Conservation (phyloP, 2,888 invertebrate genomes). For the Dendrolimus houi region DNA sequence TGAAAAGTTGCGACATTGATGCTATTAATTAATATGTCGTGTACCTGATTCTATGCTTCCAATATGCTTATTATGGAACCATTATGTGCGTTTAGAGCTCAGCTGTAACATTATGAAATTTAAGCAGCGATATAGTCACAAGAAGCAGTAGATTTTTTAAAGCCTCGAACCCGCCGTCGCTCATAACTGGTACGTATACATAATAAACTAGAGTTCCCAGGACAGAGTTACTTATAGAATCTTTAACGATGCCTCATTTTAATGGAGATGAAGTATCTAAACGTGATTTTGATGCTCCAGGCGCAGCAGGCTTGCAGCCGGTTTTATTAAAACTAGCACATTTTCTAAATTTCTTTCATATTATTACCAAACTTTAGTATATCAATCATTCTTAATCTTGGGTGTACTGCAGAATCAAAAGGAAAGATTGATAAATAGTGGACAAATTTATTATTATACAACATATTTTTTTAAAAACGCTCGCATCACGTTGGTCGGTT, state of each 20-base stretch:
- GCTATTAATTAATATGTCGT: too few species aligned
- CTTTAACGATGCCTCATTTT: slow-evolving; percentile 27
- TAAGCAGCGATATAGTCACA: too few species aligned
- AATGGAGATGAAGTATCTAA: slow-evolving; percentile 13
- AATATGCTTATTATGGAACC: too few species aligned
- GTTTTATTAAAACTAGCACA: not conserved
- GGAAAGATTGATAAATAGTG: too few species aligned
- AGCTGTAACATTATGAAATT: too few species aligned
- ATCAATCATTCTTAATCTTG: not conserved
- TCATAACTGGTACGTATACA: slow-evolving; percentile 9
- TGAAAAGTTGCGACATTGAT: too few species aligned
- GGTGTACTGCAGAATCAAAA: not conserved
- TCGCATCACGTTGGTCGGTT: not conserved
- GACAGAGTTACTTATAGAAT: slow-evolving; percentile 29
- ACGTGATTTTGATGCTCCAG: not conserved
- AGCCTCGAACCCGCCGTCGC: not conserved
- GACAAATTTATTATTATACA: too few species aligned
- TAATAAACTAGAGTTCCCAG: slow-evolving; percentile 16
- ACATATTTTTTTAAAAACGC: too few species aligned
- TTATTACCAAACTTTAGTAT: not conserved
- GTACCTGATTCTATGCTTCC: too few species aligned
- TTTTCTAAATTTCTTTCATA: too few species aligned
- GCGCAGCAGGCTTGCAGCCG: not conserved
- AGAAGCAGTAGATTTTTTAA: too few species aligned
- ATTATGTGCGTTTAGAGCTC: too few species aligned